These are phyloP conservation scores for Eristalis intricaria DNA, from an alignment of 2,888 invertebrate genomes.

Conservation along the genomic window DNA sequence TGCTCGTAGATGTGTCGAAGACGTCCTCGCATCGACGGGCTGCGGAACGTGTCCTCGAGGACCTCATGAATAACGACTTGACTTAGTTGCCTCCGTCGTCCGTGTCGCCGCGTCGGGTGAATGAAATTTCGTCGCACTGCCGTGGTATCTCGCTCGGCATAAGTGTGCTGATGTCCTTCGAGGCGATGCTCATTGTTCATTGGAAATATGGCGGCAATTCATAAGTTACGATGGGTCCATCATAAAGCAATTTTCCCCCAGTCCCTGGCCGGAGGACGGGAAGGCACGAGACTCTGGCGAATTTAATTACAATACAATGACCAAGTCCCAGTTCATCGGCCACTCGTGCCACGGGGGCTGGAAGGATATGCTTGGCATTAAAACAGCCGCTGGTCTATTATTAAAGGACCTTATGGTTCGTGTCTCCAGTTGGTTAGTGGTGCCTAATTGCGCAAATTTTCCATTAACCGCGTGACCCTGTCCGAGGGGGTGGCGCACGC, in stretches of 20 bases:
- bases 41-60: slow-evolving; percentile 26
- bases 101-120: background rate
- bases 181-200: background rate
- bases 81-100: background rate
- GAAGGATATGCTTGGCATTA: background rate
- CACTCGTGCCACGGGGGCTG: background rate
- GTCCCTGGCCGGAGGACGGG: background rate
- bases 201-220: background rate
- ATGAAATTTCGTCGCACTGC: background rate
- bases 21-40: slow-evolving; percentile 20
- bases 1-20: slow-evolving; percentile 6
- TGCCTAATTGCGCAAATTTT: slow-evolving; percentile 10
- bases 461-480: slow-evolving; percentile 2
- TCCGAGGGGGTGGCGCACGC: background rate
- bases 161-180: background rate
- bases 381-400: slow-evolving; percentile 4
- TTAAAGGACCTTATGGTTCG: slow-evolving; percentile 4
- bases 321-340: background rate
- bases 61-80: slow-evolving; percentile 27
- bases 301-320: slow-evolving; percentile 27
- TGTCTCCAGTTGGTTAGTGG: background rate
- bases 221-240: slow-evolving; percentile 24
- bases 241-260: slow-evolving; percentile 16
- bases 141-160: background rate
- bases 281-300: background rate